Base-by-base conservation (phyloP, 2,888 invertebrate genomes). In the Dysmachus trigonus region DNA sequence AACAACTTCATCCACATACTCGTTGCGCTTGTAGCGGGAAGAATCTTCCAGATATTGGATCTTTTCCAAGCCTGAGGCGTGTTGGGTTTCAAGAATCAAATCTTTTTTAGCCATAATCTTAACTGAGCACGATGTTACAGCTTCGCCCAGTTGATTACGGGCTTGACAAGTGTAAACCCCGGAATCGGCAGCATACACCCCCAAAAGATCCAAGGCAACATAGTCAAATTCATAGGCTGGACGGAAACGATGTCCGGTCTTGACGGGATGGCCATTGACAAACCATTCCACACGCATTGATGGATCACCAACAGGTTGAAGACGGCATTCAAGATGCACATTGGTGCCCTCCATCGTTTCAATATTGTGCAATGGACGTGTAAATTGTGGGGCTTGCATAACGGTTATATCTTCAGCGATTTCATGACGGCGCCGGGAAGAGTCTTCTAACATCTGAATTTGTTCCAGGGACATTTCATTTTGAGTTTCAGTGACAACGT, bases 151-250 rank as follows among this genome's bases (percentile, higher is more conserved):
- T 90, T 96, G 96, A 91, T 99, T 99, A 86, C 97, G 96, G 0
- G 99, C 99, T 91, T 97, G 96, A 90, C 98, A 98, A 13, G 98
- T 98, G 91, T 99, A 99, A 0, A 98, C 97, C 22, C 99, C 99
- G 6, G 97, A 97, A 92, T 99, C 99, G 89, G 96, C 97, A n/a
- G 99, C 97, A 91, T 98, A 99, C 31, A 98, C 98, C 90, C 98
- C 98, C 30, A 99, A 93, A 82, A 99, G 95, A 92, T 99, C 99
- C 85, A 99, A 93, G 8, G 99, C 98, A 22, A 99, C 98, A 91
- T 98, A 99, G 90, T 98, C 98, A 91, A 99, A 98, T 92, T 99
- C 99, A 90, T 98, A 97, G 2, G 98, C 97, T 71, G 98, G 98
- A 90, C 98, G 95, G 93, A 99, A 99, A 88, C 99, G 95, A 90